phyloP scores from a whole-genome alignment of 2,113 vertebrate genomes.

The Hirundichthys speculiger region DNA sequence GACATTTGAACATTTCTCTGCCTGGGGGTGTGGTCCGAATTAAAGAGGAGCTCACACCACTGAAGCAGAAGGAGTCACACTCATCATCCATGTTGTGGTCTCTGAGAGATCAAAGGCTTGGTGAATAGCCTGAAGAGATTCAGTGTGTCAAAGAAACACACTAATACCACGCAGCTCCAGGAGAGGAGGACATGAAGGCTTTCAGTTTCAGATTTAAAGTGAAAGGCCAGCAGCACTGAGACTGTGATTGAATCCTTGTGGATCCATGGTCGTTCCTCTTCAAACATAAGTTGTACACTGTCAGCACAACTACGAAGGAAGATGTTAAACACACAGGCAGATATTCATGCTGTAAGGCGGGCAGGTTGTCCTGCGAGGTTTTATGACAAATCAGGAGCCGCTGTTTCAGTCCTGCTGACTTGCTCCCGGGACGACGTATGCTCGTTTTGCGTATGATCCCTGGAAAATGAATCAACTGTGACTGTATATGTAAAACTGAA shows the following conservation, averaged over 20 bases:
- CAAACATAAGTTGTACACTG: slow-evolving; percentile 41
- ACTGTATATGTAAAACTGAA: no score
- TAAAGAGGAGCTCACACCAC: slow-evolving; percentile 14
- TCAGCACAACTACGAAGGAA: slow-evolving; percentile 41
- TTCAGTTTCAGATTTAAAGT: slow-evolving; percentile 46
- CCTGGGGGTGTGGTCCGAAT: slow-evolving; percentile 37
- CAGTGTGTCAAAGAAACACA: slow-evolving; percentile 22
- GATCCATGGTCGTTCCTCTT: slow-evolving; percentile 35
- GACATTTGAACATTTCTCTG: slow-evolving; percentile 48
- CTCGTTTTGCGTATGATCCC: background rate
- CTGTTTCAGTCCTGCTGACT: slow-evolving; percentile 12
- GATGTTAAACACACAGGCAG: slow-evolving; percentile 25
- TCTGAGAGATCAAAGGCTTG: slow-evolving; percentile 49
- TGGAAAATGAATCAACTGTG: no score
- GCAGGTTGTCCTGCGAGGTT: slow-evolving; percentile 28
- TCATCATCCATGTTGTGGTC: slow-evolving; percentile 37
- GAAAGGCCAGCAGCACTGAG: slow-evolving; percentile 33
- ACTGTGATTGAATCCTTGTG: slow-evolving; percentile 36
- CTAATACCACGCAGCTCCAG: slow-evolving; percentile 22
- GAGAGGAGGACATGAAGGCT: slow-evolving; percentile 45
- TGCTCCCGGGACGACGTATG: slow-evolving; percentile 9
- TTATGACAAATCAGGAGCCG: slow-evolving; percentile 17
- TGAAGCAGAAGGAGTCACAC: slow-evolving; percentile 19
- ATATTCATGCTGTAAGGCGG: slow-evolving; percentile 23
- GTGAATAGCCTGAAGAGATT: slow-evolving; percentile 41